Evolutionary conservation across 2,888 invertebrate genomes (phyloP).

Genomic region (Galerucella nymphaeae): DNA sequence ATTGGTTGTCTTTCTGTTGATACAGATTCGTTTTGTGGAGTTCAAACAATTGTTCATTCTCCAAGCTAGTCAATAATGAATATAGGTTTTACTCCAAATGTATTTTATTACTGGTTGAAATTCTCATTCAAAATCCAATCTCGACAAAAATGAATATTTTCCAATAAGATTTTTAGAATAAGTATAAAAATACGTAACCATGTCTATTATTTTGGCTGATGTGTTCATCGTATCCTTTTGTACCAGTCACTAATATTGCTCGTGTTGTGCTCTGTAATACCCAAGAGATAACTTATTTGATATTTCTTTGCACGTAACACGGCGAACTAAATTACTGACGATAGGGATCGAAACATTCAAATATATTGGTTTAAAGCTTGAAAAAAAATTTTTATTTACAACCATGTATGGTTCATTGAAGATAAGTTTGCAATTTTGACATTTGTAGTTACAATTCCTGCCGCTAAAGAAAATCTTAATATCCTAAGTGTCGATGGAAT

Average conservation of each 20-base stretch:
- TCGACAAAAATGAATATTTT: no score
- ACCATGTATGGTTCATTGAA: no score
- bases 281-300: constrained; percentile 23
- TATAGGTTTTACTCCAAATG: no score
- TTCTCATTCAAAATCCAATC: no score
- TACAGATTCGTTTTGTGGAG: background rate
- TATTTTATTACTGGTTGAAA: no score
- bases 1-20: constrained; percentile 4
- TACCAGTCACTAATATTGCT: constrained; percentile 23
- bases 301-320: constrained; percentile 26
- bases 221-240: constrained; percentile 14
- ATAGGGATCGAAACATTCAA: constrained; percentile 13
- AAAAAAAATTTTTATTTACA: background rate
- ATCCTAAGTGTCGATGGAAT: no score
- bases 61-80: no score
- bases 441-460: no score
- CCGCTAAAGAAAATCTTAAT: no score
- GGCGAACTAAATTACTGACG: background rate
- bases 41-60: no score
- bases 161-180: background rate
- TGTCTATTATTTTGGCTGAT: background rate
- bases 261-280: constrained; percentile 13
- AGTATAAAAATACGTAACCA: background rate
- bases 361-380: background rate
- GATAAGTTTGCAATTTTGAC: no score